A percentile compares a stretch with the other conserved stretches of the same genome.
Conservation (phyloP, 2,797 vertebrate genomes). For the Ctenochaetus hawaiiensis region DNA sequence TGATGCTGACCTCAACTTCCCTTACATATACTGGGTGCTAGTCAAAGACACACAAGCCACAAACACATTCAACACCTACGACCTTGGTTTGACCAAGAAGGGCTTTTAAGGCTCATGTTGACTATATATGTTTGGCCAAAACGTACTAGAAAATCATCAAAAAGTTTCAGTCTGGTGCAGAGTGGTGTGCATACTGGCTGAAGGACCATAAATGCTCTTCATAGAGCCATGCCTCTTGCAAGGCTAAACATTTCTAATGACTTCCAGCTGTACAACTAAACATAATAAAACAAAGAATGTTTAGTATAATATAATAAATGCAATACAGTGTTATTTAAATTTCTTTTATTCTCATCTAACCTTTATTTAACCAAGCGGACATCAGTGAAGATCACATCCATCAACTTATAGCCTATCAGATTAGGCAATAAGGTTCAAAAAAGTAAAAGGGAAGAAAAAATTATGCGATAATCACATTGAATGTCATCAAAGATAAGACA, state of each 20-base stretch:
- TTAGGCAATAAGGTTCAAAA: not conserved
- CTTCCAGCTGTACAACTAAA: not conserved
- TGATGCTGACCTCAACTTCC: conserved; percentile 54
- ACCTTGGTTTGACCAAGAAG: conserved; percentile 10
- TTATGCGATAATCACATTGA: not conserved
- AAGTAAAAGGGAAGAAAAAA: not conserved
- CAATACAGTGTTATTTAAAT: no score
- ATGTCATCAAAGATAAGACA: no score
- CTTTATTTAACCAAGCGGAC: not conserved
- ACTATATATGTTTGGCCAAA: no score
- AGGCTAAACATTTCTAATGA: not conserved
- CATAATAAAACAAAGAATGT: no score
- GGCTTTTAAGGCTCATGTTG: not conserved
- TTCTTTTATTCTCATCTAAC: not conserved
- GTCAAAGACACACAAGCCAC: conserved; percentile 21
- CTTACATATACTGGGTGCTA: not conserved
- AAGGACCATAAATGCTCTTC: not conserved
- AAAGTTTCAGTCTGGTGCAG: not conserved
- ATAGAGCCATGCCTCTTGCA: not conserved
- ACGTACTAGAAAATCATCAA: no score
- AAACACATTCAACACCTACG: conserved; percentile 29
- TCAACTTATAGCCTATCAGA: not conserved
- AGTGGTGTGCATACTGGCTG: not conserved
- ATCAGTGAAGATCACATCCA: not conserved
- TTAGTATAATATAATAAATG: no score